Conservation (phyloP, 2,797 vertebrate genomes). For the Pipistrellus pipistrellus region DNA sequence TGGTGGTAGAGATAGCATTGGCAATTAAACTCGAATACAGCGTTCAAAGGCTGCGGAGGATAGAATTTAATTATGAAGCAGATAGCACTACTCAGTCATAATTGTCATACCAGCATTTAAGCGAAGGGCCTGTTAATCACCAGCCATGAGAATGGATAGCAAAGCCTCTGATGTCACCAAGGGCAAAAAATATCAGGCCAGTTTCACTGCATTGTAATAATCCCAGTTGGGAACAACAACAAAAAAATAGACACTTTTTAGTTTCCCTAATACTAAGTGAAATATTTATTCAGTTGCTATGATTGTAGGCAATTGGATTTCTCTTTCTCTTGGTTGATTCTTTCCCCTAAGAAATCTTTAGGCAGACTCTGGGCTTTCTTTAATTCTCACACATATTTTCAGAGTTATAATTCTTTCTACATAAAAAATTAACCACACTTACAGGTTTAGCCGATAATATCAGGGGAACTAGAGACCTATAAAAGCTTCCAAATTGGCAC, state of each 20-base stretch:
- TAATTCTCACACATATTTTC: slow-evolving; percentile 58
- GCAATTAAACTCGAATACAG: slow-evolving; percentile 68
- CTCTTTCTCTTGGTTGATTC: slow-evolving; percentile 11
- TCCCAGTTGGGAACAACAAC: neutral
- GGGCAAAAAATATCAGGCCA: slow-evolving; percentile 56
- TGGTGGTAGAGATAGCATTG: slow-evolving; percentile 40
- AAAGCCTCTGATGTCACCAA: neutral
- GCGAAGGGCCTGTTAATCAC: slow-evolving; percentile 44
- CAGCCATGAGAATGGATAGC: slow-evolving; percentile 32
- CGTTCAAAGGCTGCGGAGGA: slow-evolving; percentile 75
- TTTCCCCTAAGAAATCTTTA: slow-evolving; percentile 46
- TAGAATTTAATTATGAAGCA: slow-evolving; percentile 78
- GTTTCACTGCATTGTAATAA: slow-evolving; percentile 51
- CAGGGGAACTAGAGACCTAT: slow-evolving; percentile 64
- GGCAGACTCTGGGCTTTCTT: slow-evolving; percentile 40
- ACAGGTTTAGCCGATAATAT: slow-evolving; percentile 71
- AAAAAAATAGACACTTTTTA: slow-evolving; percentile 33
- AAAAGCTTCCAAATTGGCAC: slow-evolving; percentile 77
- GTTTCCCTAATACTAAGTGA: neutral
- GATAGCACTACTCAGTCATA: slow-evolving; percentile 74
- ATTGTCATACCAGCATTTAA: slow-evolving; percentile 67
- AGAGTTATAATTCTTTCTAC: slow-evolving; percentile 59
- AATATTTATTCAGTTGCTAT: neutral
- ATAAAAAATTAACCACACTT: slow-evolving; percentile 75
- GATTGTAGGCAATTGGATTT: slow-evolving; percentile 40